Evolutionary conservation across 1,140 invertebrate genomes (phyloP).

Genomic region (Listronotus oregonensis): DNA sequence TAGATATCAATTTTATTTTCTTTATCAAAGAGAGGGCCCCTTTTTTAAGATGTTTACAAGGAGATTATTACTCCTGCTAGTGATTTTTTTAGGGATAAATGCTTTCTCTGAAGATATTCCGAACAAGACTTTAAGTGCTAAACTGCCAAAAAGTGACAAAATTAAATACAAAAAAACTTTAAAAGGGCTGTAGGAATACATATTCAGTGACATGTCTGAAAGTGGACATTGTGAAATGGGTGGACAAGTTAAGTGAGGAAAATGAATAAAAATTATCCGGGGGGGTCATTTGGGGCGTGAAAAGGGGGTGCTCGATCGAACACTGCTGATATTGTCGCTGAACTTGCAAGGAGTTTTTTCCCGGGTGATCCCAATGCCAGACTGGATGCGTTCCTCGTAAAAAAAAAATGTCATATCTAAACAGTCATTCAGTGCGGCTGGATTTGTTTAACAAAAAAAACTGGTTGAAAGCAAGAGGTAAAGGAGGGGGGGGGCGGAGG

Average conservation of each 20-base stretch:
- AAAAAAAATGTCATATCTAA: constrained; percentile 73
- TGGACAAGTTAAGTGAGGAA: constrained; percentile 71
- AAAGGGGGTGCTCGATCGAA: constrained; percentile 61
- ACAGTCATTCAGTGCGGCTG: constrained; percentile 73
- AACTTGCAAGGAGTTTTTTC: constrained; percentile 73
- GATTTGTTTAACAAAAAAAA: constrained; percentile 69
- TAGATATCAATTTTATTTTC: constrained; percentile 3
- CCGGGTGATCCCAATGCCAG: constrained; percentile 75
- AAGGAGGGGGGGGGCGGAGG: constrained; percentile 59
- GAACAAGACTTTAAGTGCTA: constrained; percentile 1
- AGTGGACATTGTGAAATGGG: constrained; percentile 74
- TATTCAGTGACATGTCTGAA: constrained; percentile 79
- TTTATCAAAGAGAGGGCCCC: constrained; percentile 33
- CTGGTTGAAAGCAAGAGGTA: constrained; percentile 57
- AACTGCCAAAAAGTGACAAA: constrained; percentile 36
- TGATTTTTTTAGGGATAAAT: constrained; percentile 17
- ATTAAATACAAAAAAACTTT: constrained; percentile 52
- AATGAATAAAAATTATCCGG: constrained; percentile 70
- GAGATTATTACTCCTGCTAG: constrained; percentile 9
- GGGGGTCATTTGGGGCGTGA: constrained; percentile 74
- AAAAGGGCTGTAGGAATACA: constrained; percentile 69
- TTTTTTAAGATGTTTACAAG: constrained; percentile 35
- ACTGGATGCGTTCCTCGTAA: constrained; percentile 74
- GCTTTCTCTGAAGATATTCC: constrained; percentile 29
- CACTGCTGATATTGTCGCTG: constrained; percentile 71